phyloP scores from a whole-genome alignment of 2,113 vertebrate genomes.

The Oplegnathus fasciatus region DNA sequence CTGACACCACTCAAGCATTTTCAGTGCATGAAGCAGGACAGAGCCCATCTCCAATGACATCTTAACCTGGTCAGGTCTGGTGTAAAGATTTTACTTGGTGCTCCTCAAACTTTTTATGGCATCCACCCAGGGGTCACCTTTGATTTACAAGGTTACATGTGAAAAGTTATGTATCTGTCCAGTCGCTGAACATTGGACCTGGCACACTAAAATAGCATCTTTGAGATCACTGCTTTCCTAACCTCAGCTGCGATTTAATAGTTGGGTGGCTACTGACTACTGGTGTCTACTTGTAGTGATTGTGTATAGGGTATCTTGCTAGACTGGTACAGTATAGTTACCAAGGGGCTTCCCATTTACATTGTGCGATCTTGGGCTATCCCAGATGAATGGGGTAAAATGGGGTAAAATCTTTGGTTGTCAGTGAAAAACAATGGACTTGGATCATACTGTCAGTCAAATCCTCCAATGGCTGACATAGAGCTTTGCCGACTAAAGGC shows the following conservation, averaged over 20 bases:
- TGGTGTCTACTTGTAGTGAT: not conserved
- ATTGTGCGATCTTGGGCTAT: not conserved
- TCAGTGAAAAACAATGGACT: not conserved
- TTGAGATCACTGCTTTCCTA: not conserved
- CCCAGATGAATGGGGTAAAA: not conserved
- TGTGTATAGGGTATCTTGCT: not conserved
- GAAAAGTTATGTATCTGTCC: not conserved
- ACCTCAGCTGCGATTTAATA: not conserved
- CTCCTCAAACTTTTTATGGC: not conserved
- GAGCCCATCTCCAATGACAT: not conserved
- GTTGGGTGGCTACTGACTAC: not conserved
- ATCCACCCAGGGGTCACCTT: conserved; percentile 10
- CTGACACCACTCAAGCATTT: conserved; percentile 28
- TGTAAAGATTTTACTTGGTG: not conserved
- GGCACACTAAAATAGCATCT: not conserved
- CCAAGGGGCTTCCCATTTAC: not conserved
- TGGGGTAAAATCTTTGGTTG: not conserved
- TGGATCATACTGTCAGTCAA: not conserved
- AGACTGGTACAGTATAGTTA: not conserved
- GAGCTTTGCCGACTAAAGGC: not conserved
- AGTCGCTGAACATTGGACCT: not conserved
- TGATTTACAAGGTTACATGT: not conserved
- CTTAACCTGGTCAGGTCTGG: not conserved
- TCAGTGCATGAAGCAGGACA: conserved; percentile 3
- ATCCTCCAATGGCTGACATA: too few species aligned